Percentiles rank a stretch among this genome's conserved stretches.
phyloP scores from a whole-genome alignment of 1,140 invertebrate species.

The Temnothorax curvispinosus region DNA sequence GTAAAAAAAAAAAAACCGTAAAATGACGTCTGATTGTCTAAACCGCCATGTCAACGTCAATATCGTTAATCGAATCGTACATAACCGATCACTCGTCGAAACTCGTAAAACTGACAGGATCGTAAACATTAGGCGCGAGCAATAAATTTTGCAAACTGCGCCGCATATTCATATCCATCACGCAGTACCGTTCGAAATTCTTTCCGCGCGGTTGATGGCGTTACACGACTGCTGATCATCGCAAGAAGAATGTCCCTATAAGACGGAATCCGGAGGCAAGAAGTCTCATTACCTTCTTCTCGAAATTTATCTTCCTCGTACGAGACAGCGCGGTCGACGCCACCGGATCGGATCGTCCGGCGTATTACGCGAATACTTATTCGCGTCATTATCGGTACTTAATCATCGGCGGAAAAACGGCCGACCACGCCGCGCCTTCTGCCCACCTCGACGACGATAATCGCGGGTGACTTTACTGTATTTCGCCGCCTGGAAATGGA shows the following conservation, averaged over 20 bases:
- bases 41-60: background rate
- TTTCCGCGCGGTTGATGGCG: slow-evolving; percentile 49
- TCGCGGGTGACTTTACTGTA: slow-evolving; percentile 9
- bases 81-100: background rate
- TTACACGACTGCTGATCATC: slow-evolving; percentile 50
- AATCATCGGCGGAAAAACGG: slow-evolving; percentile 62
- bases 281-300: slow-evolving; percentile 66
- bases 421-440: background rate
- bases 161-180: slow-evolving; percentile 66
- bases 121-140: slow-evolving; percentile 31
- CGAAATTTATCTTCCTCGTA: slow-evolving; percentile 69
- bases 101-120: slow-evolving; percentile 2
- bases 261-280: slow-evolving; percentile 66
- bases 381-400: slow-evolving; percentile 69
- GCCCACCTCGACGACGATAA: slow-evolving; percentile 19
- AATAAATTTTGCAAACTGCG: slow-evolving; percentile 23
- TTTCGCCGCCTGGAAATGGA: slow-evolving; percentile 25
- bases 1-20: background rate
- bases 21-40: too few species aligned
- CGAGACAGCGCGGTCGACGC: slow-evolving; percentile 51
- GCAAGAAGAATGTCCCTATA: slow-evolving; percentile 50
- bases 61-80: slow-evolving; percentile 4
- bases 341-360: slow-evolving; percentile 6
- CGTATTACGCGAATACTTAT: slow-evolving; percentile 49
- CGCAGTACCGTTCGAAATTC: slow-evolving; percentile 19